Percentiles rank a stretch among this genome's conserved stretches.
Evolutionary conservation across 1,140 invertebrate genomes (phyloP).

Genomic region (Pectinophora gossypiella): DNA sequence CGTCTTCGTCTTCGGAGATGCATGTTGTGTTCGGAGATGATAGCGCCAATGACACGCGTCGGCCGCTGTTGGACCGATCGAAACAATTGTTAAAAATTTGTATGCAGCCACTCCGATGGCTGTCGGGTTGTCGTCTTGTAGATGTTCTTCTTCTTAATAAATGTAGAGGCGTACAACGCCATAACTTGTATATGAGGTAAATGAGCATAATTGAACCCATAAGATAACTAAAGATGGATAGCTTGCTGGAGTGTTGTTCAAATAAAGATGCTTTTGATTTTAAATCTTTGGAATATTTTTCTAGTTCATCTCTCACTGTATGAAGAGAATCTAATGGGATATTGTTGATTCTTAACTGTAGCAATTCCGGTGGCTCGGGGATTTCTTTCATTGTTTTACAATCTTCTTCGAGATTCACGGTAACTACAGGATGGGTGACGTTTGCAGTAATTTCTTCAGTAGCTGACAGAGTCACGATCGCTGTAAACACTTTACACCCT

Average conservation of each 20-base stretch:
- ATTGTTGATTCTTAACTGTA: slow-evolving; percentile 13
- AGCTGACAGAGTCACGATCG: not conserved
- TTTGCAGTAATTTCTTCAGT: slow-evolving; percentile 31
- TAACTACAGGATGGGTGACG: too few relatives aligned
- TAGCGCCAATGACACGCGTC: not conserved
- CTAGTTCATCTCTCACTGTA: slow-evolving; percentile 8
- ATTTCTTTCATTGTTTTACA: slow-evolving; percentile 6
- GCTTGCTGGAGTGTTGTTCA: not conserved
- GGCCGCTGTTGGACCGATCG: slow-evolving; percentile 1
- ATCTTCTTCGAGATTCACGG: not conserved
- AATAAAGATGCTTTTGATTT: not conserved
- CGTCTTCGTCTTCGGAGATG: slow-evolving; percentile 13
- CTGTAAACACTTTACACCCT: too few relatives aligned
- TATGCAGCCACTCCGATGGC: slow-evolving; percentile 6
- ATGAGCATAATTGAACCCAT: not conserved
- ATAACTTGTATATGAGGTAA: not conserved
- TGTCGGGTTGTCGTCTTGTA: not conserved
- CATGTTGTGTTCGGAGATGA: not conserved
- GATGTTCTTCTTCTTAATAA: too few relatives aligned
- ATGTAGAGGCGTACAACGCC: not conserved
- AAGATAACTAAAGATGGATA: not conserved
- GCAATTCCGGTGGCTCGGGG: not conserved
- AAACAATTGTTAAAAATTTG: slow-evolving; percentile 18
- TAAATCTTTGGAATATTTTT: slow-evolving; percentile 8
- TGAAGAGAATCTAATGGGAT: slow-evolving; percentile 10